Conservation (phyloP, 2,113 vertebrate species). For the Regulus satrapa region DNA sequence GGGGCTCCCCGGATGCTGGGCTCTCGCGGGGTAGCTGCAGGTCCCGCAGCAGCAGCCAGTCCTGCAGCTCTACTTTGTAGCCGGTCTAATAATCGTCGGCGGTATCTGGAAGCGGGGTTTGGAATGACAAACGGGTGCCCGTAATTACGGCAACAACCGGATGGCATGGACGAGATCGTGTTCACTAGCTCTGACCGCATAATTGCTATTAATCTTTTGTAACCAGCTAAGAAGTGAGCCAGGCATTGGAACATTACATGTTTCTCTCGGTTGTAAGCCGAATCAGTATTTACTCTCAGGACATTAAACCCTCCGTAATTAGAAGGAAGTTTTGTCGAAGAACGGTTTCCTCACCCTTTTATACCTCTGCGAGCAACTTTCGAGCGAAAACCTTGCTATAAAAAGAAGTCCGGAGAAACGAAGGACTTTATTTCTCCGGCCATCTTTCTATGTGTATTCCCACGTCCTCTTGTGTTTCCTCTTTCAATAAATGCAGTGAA, state of each 20-base stretch:
- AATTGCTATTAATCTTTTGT: not conserved
- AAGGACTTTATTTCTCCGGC: not conserved
- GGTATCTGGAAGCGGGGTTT: not conserved
- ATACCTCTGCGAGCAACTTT: not conserved
- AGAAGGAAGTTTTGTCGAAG: not conserved
- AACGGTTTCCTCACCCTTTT: not conserved
- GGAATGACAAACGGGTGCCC: not conserved
- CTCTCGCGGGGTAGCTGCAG: not conserved
- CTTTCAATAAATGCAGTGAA: not conserved
- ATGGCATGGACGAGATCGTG: not conserved
- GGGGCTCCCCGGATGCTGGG: accelerated
- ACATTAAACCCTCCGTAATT: not conserved
- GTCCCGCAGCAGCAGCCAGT: not conserved
- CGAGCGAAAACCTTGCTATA: not conserved
- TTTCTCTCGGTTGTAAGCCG: not conserved
- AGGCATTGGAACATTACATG: not conserved
- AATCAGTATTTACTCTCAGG: not conserved
- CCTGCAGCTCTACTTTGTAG: not conserved
- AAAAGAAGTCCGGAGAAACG: not conserved
- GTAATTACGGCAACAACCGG: not conserved
- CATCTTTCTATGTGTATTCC: not conserved
- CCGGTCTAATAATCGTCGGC: not conserved
- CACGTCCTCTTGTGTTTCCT: not conserved
- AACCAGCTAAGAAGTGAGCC: not conserved
- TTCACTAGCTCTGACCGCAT: not conserved